Evolutionary conservation across 2,888 invertebrate genomes (phyloP), one percentile per base, ranked within the genome.

Genomic region (Apotomis turbidana): DNA sequence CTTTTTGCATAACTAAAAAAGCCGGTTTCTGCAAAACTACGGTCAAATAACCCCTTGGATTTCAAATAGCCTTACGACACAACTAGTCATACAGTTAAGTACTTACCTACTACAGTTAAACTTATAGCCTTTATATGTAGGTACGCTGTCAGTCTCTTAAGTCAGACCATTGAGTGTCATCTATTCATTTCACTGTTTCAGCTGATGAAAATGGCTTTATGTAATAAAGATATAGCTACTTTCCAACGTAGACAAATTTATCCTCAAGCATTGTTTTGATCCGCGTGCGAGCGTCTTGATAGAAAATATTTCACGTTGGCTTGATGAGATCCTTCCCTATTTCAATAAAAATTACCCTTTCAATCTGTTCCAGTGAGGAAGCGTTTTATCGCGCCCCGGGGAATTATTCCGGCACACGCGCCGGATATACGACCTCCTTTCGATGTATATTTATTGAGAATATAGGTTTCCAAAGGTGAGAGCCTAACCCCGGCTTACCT

Each of bases 261-360:
- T 10, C 1, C 10, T 10, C 9, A 10, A 10, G 12, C 9, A 49
- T 49, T 10, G n/a, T 51, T 49, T n/a, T 62, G 8, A 15, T 41
- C 38, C 36, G 38, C 41, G 36, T 3, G 2, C 51, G 38, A 57
- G 12, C 57, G 60, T 61, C 54, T 60, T 60, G 46, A 49, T 61
- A 66, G 71, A 67, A 70, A 62, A 66, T 70, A 63, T 54, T 57
- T 71, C 67, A 67, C 61, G 41, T 57, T 13, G 41, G 41, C 55
- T 36, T 57, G 41, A 67, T 61, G 49, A 27, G 27, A 44, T 13
- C 59, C 64, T 66, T 61, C 71, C 67, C 67, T 57, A 67, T 71
- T 71, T 71, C 71, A 71, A 71, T 71, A 71, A 71, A 67, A 71
- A 71, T 71, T 71, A 71, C 71, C 67, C 61, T 71, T 71, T 71